Evolutionary conservation across 2,113 vertebrate genomes (phyloP), one percentile per base, ranked within the genome.

Genomic region (Rallus limicola): DNA sequence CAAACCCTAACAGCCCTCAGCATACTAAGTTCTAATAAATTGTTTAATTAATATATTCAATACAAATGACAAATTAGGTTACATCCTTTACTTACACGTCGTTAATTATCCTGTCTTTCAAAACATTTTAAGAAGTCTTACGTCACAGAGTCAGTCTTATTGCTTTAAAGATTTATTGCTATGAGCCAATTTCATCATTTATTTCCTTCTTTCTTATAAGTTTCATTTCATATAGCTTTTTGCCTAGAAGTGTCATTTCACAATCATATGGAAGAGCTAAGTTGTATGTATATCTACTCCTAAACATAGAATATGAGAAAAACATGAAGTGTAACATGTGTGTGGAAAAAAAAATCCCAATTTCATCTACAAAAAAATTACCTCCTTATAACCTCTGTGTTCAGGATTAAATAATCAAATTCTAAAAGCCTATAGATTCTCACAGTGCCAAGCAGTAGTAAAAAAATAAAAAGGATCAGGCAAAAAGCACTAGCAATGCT

Each of bases 91-190:
- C 62, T 89, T 91, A 65, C 53, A 91, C 25, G 74, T 62, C 94
- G 96, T 93, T 89, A 93, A 95, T 96, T 96, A 95, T 60, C 42
- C 38, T 64, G 53, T 84, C 80, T 93, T 95, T 89, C 86, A 92
- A 91, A 94, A 92, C 71, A 91, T 86, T 94, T 84, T 86, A 93
- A 95, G 48, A 72, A 87, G 65, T 59, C 89, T 96, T 91, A 84
- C 58, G 82, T 89, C 90, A 92, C 46, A 55, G 0, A 5, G 50
- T 62, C 28, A 50, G 80, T 64, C 74, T 46, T 46, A 46, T 19
- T 46, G 44, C 44, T 46, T 46, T 81, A 78, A 31, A 79, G 58
- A 82, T 82, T 91, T 79, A 88, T 60, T 26, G 38, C 48, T 89
- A 44, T 20, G 29, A 48, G 58, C 34, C 34, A 53, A 86, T 58